These are phyloP conservation scores for Tragelaphus scriptus DNA, from an alignment of 2,113 vertebrate species.

Conservation along the genomic window DNA sequence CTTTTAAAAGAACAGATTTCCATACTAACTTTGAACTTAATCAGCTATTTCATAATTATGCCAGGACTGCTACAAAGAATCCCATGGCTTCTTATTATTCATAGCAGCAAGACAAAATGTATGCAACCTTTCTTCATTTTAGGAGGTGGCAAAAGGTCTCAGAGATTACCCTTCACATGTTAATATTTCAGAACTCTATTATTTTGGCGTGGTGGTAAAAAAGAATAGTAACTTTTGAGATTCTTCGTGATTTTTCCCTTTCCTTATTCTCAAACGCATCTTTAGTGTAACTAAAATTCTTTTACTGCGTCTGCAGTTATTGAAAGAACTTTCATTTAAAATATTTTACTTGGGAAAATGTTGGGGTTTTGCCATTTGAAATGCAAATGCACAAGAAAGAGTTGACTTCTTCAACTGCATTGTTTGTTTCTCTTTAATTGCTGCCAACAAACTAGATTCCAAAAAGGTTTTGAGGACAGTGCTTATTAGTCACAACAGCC, in stretches of 20 bases:
- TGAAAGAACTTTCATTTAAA: not conserved
- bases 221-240: conserved; percentile 21
- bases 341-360: not conserved
- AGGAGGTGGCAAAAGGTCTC: conserved; percentile 52
- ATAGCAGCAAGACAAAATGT: conserved; percentile 54
- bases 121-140: conserved; percentile 62
- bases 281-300: not conserved
- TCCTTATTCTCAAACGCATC: not conserved
- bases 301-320: not conserved
- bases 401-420: not conserved
- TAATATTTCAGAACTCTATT: conserved; percentile 55
- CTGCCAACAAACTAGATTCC: not conserved
- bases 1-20: conserved; percentile 72
- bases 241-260: not conserved
- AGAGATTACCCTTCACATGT: conserved; percentile 44
- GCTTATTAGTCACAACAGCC: not conserved
- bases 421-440: not conserved
- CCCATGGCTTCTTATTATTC: conserved; percentile 68
- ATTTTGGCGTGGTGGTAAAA: conserved; percentile 5
- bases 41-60: conserved; percentile 72
- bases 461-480: not conserved
- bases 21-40: conserved; percentile 73
- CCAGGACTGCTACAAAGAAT: conserved; percentile 48
- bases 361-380: not conserved
- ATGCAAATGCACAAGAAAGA: not conserved